These are phyloP conservation scores for Hafferia zeledoni DNA, from an alignment of 2,797 vertebrate species.

Conservation along the genomic window DNA sequence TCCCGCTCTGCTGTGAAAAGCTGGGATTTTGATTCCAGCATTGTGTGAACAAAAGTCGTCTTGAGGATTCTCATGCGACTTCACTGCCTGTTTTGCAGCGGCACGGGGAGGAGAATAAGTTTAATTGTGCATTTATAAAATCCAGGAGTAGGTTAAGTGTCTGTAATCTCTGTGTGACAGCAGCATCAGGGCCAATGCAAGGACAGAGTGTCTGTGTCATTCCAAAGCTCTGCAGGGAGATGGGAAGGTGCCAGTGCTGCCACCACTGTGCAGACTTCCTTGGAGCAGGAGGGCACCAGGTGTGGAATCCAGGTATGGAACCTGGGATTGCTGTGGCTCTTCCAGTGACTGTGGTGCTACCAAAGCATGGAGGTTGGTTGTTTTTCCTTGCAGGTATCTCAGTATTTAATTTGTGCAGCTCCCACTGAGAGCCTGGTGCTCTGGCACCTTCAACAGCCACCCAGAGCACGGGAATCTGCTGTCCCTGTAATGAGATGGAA, in stretches of 20 bases:
- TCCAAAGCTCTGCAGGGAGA: neutral
- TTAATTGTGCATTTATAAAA: neutral
- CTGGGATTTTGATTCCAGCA: neutral
- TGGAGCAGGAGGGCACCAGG: neutral
- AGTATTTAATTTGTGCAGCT: neutral
- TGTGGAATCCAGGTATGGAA: neutral
- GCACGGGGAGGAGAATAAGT: neutral
- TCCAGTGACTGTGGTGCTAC: neutral
- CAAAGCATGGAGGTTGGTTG: neutral
- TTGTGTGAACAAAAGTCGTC: neutral
- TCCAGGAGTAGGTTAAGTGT: neutral
- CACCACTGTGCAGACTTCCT: neutral
- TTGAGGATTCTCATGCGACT: neutral
- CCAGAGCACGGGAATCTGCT: neutral
- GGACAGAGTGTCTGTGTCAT: neutral
- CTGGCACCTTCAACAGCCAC: neutral
- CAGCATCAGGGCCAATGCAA: neutral
- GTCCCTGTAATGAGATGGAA: neutral
- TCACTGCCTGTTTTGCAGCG: neutral
- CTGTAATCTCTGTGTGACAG: neutral
- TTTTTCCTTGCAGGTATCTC: neutral
- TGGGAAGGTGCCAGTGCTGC: neutral
- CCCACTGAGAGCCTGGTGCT: neutral
- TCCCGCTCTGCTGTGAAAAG: accelerated
- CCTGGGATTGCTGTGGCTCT: neutral